Conservation (phyloP, 1,140 invertebrate genomes). For the Aradophagus sp. region DNA sequence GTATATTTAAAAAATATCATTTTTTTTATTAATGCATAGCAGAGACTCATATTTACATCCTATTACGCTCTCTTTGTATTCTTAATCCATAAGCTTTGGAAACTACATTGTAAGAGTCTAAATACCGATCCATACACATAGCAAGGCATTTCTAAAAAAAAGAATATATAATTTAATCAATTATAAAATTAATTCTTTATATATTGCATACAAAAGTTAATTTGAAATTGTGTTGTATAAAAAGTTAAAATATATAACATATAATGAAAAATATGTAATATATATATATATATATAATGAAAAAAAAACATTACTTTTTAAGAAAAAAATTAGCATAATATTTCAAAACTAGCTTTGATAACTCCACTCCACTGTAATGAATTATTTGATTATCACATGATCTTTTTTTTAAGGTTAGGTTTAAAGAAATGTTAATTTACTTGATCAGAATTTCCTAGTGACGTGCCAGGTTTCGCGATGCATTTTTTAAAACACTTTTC, state of each 20-base stretch:
- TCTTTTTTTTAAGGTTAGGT: no score
- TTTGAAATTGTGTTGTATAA: no score
- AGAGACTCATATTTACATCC: constrained; percentile 46
- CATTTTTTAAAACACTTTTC: constrained; percentile 98
- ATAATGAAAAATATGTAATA: no score
- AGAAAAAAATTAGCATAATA: no score
- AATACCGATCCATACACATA: constrained; percentile 98
- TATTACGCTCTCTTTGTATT: constrained; percentile 49
- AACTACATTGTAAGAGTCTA: constrained; percentile 90
- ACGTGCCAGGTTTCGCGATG: constrained; percentile 91
- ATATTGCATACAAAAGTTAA: no score
- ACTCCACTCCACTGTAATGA: no score
- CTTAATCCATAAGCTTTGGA: constrained; percentile 34
- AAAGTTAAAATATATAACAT: no score
- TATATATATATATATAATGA: no score
- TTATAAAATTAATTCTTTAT: constrained; percentile 5
- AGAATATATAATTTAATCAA: constrained; percentile 4
- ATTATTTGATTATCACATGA: no score
- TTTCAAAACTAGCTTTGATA: no score
- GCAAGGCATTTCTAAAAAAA: constrained; percentile 79
- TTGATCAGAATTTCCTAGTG: constrained; percentile 93
- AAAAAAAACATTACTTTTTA: no score
- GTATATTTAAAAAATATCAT: no score
- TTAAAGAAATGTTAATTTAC: constrained; percentile 72
- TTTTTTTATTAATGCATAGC: constrained; percentile 11